Evolutionary conservation across 2,113 vertebrate species (phyloP).

Genomic region (Bos taurus): ARS-UCD2.0 NC_037330.1:57034501-57035000

Average conservation of each 20-base stretch:
- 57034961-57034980: neutral
- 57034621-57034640: constrained; percentile 29
- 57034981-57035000: neutral
- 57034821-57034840: neutral
- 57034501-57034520: constrained; percentile 53
- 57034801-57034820: neutral
- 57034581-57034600: constrained; percentile 73
- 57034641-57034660: neutral
- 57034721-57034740: constrained; percentile 11
- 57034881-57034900: neutral
- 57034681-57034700: neutral
- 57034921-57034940: neutral
- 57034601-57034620: constrained; percentile 55
- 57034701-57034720: neutral
- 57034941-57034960: neutral
- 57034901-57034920: neutral
- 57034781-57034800: neutral
- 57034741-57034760: neutral
- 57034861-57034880: neutral
- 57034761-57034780: neutral
- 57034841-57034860: neutral
- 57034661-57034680: neutral
- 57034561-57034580: constrained; percentile 69
- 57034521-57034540: constrained; percentile 62
- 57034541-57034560: constrained; percentile 58